A percentile compares a stretch with the other conserved stretches of the same genome.
Conservation (phyloP, 53 echinoderm and acorn worm genomes). For the Arbacia lixula region DNA sequence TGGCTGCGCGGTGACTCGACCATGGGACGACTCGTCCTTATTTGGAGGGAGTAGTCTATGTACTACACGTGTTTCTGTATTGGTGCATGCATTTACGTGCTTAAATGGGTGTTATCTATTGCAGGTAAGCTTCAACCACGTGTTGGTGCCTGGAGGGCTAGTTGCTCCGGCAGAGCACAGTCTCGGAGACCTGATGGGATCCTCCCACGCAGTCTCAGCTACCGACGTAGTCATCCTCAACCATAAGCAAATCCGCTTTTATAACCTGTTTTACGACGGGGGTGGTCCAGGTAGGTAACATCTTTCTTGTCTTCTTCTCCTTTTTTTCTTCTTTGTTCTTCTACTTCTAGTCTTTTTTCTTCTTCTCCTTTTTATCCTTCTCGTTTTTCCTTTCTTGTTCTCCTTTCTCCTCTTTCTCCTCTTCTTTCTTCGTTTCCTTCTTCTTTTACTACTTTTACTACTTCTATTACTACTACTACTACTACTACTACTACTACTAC, state of each 20-base stretch:
- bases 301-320: neutral
- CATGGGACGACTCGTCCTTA: no score
- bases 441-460: no score
- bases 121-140: conserved; percentile 77
- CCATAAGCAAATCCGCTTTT: conserved; percentile 63
- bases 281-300: conserved; percentile 67
- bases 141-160: conserved; percentile 57
- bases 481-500: no score
- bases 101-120: no score
- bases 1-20: no score
- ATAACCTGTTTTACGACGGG: conserved; percentile 76
- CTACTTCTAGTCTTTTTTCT: no score
- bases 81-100: no score
- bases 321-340: neutral
- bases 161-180: conserved; percentile 58
- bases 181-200: conserved; percentile 56
- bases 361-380: no score
- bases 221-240: conserved; percentile 66
- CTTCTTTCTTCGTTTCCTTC: no score
- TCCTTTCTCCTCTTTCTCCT: neutral
- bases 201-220: conserved; percentile 43
- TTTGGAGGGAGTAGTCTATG: no score
- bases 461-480: no score
- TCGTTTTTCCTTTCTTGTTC: neutral
- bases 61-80: no score